Conservation (phyloP, 2,113 vertebrate genomes). For the Edolisoma coerulescens region DNA sequence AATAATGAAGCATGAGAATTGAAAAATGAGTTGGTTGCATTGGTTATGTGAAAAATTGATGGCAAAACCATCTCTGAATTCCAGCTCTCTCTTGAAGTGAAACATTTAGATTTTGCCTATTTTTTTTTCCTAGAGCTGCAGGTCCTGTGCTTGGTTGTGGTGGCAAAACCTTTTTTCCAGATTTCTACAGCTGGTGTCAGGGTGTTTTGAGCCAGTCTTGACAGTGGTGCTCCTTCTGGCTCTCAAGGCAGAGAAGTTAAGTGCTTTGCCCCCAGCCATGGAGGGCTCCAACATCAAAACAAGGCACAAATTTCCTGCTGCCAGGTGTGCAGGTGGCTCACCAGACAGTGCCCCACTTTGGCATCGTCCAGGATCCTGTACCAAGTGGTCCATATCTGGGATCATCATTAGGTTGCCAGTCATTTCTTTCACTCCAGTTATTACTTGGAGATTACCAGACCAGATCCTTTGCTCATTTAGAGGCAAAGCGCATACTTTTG, state of each 20-base stretch:
- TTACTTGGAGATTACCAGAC: not conserved
- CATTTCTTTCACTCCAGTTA: not conserved
- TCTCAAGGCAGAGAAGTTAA: not conserved
- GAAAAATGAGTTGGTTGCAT: conserved; percentile 41
- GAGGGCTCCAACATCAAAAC: not conserved
- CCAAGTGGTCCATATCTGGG: not conserved
- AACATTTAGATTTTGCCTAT: not conserved
- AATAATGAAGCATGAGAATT: conserved; percentile 61
- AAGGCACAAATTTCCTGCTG: not conserved
- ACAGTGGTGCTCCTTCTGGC: not conserved
- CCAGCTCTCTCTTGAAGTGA: conserved; percentile 5
- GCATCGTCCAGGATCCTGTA: accelerated
- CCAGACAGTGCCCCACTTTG: accelerated
- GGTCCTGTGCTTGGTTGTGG: not conserved
- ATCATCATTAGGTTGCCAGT: not conserved
- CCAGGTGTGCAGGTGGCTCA: accelerated
- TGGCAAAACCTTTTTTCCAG: not conserved
- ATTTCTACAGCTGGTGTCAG: not conserved
- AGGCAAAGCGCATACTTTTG: not conserved
- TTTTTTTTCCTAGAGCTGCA: not conserved
- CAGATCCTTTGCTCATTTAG: not conserved
- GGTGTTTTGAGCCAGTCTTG: not conserved
- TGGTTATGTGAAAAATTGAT: conserved; percentile 43
- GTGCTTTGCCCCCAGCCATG: not conserved
- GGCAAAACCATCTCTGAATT: not conserved